A percentile compares a stretch with the other conserved stretches of the same genome.
These are phyloP conservation scores for Neotragus pygmaeus DNA, from an alignment of 2,113 vertebrate species.

Conservation along the genomic window DNA sequence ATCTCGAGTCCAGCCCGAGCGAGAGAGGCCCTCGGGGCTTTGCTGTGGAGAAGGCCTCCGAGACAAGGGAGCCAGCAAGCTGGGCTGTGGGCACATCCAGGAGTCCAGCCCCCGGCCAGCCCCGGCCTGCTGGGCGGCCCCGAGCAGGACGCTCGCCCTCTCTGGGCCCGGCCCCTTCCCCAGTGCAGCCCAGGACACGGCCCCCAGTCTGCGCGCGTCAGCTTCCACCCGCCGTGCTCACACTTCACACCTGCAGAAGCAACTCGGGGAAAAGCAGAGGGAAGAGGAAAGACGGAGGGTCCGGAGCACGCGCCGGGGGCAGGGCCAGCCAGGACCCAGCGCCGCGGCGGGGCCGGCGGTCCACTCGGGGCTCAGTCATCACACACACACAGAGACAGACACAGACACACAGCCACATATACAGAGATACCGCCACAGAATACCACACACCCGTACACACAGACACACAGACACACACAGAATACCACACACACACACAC, in stretches of 20 bases:
- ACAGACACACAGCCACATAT: background rate
- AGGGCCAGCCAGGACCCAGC: too few relatives aligned
- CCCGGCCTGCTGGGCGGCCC: too few relatives aligned
- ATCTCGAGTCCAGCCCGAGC: background rate
- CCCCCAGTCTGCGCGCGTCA: background rate
- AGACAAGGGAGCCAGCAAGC: background rate
- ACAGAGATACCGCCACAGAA: background rate
- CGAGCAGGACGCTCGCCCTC: background rate
- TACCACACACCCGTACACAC: background rate
- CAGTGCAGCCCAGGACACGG: background rate
- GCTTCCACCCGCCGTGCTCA: background rate
- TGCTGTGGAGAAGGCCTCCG: background rate
- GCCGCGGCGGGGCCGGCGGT: too few relatives aligned
- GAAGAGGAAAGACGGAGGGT: too few relatives aligned
- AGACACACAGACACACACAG: background rate
- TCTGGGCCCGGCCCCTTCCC: background rate
- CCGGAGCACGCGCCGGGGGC: background rate
- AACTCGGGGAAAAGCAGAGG: background rate
- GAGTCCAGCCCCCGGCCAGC: background rate
- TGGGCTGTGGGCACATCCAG: background rate
- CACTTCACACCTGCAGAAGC: background rate
- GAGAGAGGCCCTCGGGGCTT: background rate
- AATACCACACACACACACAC: background rate
- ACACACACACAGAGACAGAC: background rate
- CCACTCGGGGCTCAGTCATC: background rate